A percentile compares a stretch with the other conserved stretches of the same genome.
Conservation (phyloP, 2,797 vertebrate genomes). For the Argyrosomus regius region DNA sequence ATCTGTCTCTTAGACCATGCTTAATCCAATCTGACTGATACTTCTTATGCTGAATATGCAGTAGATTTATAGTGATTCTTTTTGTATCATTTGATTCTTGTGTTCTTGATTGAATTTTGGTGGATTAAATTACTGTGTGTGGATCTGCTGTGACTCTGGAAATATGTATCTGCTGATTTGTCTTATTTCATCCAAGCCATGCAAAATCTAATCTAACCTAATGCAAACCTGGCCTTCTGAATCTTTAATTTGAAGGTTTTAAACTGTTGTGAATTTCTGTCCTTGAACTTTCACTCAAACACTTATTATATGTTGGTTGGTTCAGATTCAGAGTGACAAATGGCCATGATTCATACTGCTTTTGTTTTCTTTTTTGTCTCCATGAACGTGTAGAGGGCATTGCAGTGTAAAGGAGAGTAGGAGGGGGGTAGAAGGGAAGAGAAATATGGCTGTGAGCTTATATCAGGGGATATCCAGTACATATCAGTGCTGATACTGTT, state of each 20-base stretch:
- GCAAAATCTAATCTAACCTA: background rate
- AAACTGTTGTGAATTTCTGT: background rate
- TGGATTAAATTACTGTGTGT: background rate
- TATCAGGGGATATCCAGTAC: constrained; percentile 21
- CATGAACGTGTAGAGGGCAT: constrained; percentile 11
- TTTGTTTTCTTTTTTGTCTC: background rate
- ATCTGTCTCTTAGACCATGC: constrained; percentile 17
- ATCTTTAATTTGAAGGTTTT: background rate
- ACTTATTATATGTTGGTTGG: constrained; percentile 5
- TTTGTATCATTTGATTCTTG: background rate
- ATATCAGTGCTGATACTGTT: constrained; percentile 34
- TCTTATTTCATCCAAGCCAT: background rate
- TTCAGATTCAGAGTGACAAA: background rate
- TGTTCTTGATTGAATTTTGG: background rate
- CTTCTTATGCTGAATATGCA: constrained; percentile 17
- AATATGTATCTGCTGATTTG: background rate
- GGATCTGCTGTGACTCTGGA: background rate
- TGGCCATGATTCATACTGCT: background rate
- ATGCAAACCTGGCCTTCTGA: background rate
- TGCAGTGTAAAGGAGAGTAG: background rate
- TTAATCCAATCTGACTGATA: constrained; percentile 35
- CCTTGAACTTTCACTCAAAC: background rate
- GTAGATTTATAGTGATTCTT: constrained; percentile 7
- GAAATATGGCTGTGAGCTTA: constrained; percentile 25
- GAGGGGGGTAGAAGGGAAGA: background rate